Base-by-base conservation (phyloP, 2,113 vertebrate species). In the Clarias magur region DNA sequence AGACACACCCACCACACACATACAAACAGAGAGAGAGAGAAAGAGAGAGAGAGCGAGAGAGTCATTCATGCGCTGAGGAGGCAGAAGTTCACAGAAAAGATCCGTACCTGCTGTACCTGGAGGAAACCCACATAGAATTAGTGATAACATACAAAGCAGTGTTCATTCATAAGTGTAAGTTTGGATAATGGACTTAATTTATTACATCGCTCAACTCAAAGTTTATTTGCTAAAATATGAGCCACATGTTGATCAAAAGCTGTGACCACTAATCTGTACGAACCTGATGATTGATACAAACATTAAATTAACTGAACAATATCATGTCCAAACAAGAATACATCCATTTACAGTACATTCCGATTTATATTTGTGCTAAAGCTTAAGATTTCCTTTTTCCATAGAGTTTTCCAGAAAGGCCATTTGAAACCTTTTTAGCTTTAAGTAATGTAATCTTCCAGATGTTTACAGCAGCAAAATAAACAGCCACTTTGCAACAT, bases 401-500 rank as follows among this genome's bases (percentile, higher is more conserved):
- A 23, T 34, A 81, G 27, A 60, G 17, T 38, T 60, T 19, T 60
- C 30, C 27, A 60, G 57, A 81, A 17, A 80, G 56, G 23, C 12
- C 54, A 1, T 59, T 59, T 62, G 21, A 38, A 82, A 42, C 9
- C 23, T 81, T 62, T 10, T 38, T 10, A 13, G 63, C 56, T 81
- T 1, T 0, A 63, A 53, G 42, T 63, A 73, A 85, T 78, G 59
- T 27, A 12, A 76, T 30, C 3, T 16, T 12, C 12, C 30, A 38
- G 53, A 59, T 80, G 85, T 59, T 86, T 81, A 57, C 21, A 60
- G 30, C 7, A 17, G n/a, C 17, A 30, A 48, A 80, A 54, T 57
- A 80, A 80, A 86, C 62, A 80, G 42, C 21, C 75, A 53, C 57
- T 68, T 80, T 56, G 48, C 63, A 70, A 80, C 65, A 72, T 72